These are phyloP conservation scores for Drosophila mimica DNA, from an alignment of 2,888 invertebrate species.

Conservation along the genomic window DNA sequence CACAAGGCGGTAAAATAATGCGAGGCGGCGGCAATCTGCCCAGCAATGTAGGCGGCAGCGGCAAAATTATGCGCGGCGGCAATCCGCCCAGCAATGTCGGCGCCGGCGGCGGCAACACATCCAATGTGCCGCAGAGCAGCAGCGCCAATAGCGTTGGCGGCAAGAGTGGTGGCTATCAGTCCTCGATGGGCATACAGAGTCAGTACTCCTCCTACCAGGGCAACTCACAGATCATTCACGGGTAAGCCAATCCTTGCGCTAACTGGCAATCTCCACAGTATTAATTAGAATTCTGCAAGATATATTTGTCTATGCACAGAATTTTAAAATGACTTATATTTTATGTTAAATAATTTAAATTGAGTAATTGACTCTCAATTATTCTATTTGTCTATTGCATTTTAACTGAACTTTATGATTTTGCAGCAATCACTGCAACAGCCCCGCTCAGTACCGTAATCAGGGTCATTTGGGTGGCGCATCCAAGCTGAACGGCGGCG, in stretches of 20 bases:
- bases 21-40: conserved; percentile 86
- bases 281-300: neutral
- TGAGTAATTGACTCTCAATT: neutral
- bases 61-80: conserved; percentile 87
- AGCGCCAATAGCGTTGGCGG: conserved; percentile 52
- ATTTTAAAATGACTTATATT: neutral
- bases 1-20: conserved; percentile 86
- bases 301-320: no score
- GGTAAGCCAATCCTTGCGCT: conserved; percentile 49
- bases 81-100: conserved; percentile 76
- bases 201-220: conserved; percentile 79
- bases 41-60: conserved; percentile 46
- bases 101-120: conserved; percentile 35
- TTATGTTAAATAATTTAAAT: neutral
- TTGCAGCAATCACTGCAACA: conserved; percentile 27
- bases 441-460: conserved; percentile 77
- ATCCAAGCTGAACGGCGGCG: conserved; percentile 84
- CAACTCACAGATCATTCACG: conserved; percentile 75
- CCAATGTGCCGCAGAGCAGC: conserved; percentile 56
- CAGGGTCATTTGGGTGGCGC: conserved; percentile 75
- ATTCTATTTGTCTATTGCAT: neutral
- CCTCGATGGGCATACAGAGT: conserved; percentile 78
- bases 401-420: neutral
- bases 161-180: conserved; percentile 72
- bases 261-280: neutral